A percentile compares a stretch with the other conserved stretches of the same genome.
Conservation (phyloP, 2,888 invertebrate species). For the Pseudanteris insignis region DNA sequence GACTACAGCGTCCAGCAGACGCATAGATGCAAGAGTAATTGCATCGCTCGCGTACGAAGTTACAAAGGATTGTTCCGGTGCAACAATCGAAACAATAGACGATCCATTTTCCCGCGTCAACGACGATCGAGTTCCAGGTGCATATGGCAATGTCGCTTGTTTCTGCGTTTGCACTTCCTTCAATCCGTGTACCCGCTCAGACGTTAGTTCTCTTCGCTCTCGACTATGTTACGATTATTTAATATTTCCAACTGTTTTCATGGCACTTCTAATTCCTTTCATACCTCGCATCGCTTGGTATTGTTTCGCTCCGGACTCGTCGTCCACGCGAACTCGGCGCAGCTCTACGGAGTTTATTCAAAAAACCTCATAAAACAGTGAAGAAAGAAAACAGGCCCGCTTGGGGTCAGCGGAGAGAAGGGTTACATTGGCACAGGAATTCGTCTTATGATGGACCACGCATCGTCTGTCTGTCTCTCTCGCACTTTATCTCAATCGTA, state of each 20-base stretch:
- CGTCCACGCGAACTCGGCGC: too few relatives aligned
- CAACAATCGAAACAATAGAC: slow-evolving; percentile 42
- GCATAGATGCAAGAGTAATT: slow-evolving; percentile 34
- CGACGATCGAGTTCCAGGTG: slow-evolving; percentile 38
- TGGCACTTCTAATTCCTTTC: slow-evolving; percentile 48
- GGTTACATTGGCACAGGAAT: slow-evolving; percentile 63
- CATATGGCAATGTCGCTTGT: slow-evolving; percentile 39
- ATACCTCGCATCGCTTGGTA: slow-evolving; percentile 30
- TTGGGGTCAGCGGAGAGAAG: slow-evolving; percentile 45
- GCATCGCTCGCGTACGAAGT: slow-evolving; percentile 13
- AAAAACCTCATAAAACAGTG: slow-evolving; percentile 67
- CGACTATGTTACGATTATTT: too few relatives aligned
- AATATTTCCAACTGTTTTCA: slow-evolving; percentile 66
- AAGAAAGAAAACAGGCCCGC: slow-evolving; percentile 57
- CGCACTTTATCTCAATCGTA: slow-evolving; percentile 21
- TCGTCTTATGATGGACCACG: slow-evolving; percentile 65
- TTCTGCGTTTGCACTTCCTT: slow-evolving; percentile 35
- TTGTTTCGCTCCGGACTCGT: too few relatives aligned
- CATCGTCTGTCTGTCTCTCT: slow-evolving; percentile 55
- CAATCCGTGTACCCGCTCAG: too few relatives aligned
- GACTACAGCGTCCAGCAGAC: slow-evolving; percentile 6
- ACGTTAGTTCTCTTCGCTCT: too few relatives aligned
- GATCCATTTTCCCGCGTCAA: slow-evolving; percentile 36
- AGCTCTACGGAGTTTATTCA: too few relatives aligned
- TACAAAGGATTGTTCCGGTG: slow-evolving; percentile 10